These are phyloP conservation scores for Formica aserva DNA, from an alignment of 2,888 invertebrate genomes.

Conservation along the genomic window DNA sequence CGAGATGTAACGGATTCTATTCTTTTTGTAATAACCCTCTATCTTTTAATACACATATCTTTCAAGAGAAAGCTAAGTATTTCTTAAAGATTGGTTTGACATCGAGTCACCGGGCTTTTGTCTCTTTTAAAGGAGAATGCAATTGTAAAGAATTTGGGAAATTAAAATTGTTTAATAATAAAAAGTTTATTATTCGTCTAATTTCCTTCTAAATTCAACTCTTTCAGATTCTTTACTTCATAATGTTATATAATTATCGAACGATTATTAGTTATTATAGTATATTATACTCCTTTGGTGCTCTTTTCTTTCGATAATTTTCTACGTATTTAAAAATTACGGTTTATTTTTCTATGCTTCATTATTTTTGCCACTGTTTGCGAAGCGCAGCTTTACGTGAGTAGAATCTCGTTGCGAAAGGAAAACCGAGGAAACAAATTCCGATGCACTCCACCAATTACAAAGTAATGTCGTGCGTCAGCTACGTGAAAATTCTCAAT, in stretches of 20 bases:
- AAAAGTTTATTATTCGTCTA: neutral
- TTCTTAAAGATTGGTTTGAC: neutral
- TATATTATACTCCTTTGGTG: neutral
- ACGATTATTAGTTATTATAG: neutral
- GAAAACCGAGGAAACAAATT: constrained; percentile 44
- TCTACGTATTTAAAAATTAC: neutral
- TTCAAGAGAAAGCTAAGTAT: neutral
- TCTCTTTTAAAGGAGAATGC: neutral
- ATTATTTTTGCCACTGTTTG: constrained; percentile 25
- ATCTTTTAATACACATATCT: neutral
- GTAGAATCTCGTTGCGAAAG: constrained; percentile 23
- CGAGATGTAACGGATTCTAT: neutral
- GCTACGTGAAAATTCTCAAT: constrained; percentile 54
- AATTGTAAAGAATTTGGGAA: neutral
- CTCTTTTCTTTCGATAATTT: neutral
- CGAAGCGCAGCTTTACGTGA: constrained; percentile 37
- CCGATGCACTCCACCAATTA: constrained; percentile 41
- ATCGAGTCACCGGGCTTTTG: neutral
- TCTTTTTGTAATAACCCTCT: neutral
- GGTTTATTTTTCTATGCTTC: neutral
- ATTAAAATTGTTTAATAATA: neutral
- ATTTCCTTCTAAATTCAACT: neutral
- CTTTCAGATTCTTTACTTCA: neutral
- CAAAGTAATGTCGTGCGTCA: constrained; percentile 50
- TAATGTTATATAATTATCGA: neutral